Percentiles rank a stretch among this genome's conserved stretches.
phyloP scores from a whole-genome alignment of 2,113 vertebrate genomes.

The Platichthys flesus region DNA sequence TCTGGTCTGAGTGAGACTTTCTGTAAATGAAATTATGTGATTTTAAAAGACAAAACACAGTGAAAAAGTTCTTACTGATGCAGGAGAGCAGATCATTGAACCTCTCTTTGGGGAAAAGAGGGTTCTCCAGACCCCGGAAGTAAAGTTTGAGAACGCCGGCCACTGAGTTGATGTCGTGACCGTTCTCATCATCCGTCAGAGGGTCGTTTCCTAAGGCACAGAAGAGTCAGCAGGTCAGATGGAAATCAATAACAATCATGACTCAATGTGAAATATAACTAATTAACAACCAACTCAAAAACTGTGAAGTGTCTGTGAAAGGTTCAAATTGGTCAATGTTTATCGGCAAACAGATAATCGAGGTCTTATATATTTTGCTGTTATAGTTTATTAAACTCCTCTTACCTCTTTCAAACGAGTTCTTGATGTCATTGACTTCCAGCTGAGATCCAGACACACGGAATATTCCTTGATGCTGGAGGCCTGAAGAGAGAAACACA shows the following conservation, averaged over 20 bases:
- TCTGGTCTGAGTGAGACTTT: too few species aligned
- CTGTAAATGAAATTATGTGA: background rate
- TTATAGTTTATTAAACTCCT: background rate
- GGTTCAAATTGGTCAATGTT: too few species aligned
- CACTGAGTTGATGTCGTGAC: slow-evolving; percentile 98
- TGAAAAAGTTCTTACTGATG: slow-evolving; percentile 89
- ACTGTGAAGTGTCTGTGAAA: too few species aligned
- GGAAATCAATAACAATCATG: background rate
- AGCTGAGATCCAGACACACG: slow-evolving; percentile 96
- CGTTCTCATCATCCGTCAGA: slow-evolving; percentile 94
- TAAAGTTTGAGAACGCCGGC: slow-evolving; percentile 98
- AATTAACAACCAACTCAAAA: background rate
- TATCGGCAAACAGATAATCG: background rate
- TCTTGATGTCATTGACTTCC: slow-evolving; percentile 99
- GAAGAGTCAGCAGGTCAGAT: slow-evolving; percentile 58
- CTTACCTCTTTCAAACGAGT: slow-evolving; percentile 98
- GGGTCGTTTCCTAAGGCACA: slow-evolving; percentile 91
- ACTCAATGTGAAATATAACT: background rate
- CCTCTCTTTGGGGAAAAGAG: slow-evolving; percentile 98
- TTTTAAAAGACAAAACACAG: background rate
- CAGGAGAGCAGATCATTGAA: slow-evolving; percentile 97
- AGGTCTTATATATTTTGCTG: background rate
- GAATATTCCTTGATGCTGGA: slow-evolving; percentile 99
- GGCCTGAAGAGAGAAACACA: slow-evolving; percentile 80
- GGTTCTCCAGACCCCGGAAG: slow-evolving; percentile 97